Evolutionary conservation across 1,140 invertebrate genomes (phyloP).

Genomic region (Chlorops oryzae): DNA sequence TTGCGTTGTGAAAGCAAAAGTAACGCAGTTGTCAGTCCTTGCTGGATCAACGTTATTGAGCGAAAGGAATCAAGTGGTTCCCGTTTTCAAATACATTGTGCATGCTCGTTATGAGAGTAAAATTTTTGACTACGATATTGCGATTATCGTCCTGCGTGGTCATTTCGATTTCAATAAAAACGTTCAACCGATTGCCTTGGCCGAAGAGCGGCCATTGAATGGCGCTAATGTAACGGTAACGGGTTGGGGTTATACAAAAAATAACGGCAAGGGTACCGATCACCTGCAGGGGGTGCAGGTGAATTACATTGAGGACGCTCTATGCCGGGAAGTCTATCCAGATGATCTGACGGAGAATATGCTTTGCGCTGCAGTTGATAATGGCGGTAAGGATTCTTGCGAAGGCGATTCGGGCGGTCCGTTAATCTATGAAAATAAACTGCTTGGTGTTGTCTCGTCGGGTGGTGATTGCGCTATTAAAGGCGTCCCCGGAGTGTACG

Average conservation of each 20-base stretch:
- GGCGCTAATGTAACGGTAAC: conserved; percentile 28
- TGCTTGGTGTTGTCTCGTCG: conserved; percentile 62
- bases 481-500: conserved; percentile 61
- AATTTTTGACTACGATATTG: conserved; percentile 35
- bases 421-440: conserved; percentile 37
- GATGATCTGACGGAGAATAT: conserved; percentile 49
- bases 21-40: conserved; percentile 24
- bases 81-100: conserved; percentile 22
- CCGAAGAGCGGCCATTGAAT: conserved; percentile 21
- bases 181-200: conserved; percentile 30
- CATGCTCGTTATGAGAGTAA: conserved; percentile 26
- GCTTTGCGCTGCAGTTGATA: conserved; percentile 51
- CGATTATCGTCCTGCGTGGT: conserved; percentile 27
- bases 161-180: conserved; percentile 25
- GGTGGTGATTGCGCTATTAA: conserved; percentile 55
- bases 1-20: conserved; percentile 40
- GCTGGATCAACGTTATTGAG: conserved; percentile 28
- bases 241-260: conserved; percentile 32
- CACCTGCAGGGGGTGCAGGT: conserved; percentile 29
- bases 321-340: conserved; percentile 26
- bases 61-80: conserved; percentile 15
- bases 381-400: conserved; percentile 52
- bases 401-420: conserved; percentile 51
- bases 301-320: conserved; percentile 23
- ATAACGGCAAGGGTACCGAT: conserved; percentile 21